phyloP scores from a whole-genome alignment of 1,140 invertebrate species.

The Brachionus paranguensis region DNA sequence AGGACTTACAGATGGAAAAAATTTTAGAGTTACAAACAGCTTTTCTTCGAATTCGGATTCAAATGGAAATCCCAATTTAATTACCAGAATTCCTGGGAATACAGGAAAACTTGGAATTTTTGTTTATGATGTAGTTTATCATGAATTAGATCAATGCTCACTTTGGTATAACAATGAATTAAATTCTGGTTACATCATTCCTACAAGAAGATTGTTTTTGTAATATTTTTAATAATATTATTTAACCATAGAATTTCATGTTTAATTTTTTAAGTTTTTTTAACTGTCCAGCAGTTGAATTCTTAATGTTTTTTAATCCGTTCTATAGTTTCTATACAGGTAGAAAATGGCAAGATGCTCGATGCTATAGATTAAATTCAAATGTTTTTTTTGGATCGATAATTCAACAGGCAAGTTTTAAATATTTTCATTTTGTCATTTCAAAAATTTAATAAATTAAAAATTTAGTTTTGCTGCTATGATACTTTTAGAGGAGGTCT shows the following conservation, averaged over 20 bases:
- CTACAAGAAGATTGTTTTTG: neutral
- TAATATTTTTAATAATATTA: neutral
- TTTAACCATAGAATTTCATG: neutral
- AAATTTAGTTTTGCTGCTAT: neutral
- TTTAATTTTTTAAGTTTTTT: neutral
- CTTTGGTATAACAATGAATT: neutral
- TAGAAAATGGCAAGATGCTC: neutral
- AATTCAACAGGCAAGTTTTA: neutral
- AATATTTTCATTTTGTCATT: too few relatives aligned
- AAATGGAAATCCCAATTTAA: neutral
- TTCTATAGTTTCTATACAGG: neutral
- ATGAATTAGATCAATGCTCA: neutral
- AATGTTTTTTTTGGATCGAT: neutral
- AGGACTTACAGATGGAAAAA: neutral
- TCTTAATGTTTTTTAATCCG: neutral
- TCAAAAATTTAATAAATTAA: neutral
- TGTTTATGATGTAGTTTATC: neutral
- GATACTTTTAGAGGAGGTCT: neutral
- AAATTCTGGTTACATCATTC: neutral
- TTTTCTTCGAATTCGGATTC: neutral
- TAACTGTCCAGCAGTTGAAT: neutral
- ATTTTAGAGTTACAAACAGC: neutral
- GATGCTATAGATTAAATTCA: neutral
- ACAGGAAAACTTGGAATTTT: neutral
- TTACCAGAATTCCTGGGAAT: neutral